Base-by-base conservation (phyloP, 2,888 invertebrate species). In the Adelognathus sp. region DNA sequence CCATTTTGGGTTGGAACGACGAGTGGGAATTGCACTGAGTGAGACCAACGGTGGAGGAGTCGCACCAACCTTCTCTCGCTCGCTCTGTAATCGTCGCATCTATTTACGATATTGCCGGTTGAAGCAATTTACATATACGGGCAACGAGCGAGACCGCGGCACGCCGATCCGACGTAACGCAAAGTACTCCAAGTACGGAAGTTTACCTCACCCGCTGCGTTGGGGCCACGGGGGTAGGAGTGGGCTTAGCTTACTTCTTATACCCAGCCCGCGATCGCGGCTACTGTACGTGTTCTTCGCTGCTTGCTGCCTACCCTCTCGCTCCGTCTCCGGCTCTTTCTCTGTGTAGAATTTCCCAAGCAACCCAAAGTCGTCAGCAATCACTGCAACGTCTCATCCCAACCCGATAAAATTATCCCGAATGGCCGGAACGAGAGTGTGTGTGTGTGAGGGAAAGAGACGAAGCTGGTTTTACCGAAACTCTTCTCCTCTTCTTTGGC, bases 361-460 rank as follows among this genome's bases (percentile, higher is more conserved):
- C 44, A 73, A 41, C 33, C 44, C 44, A 36, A 61, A 33, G 60
- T 78, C 74, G 54, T 78, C 74, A 70, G 77, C 79, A 76, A 80
- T 80, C 77, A 80, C 69, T 76, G 76, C 79, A 73, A 73, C 54
- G 73, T 73, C 70, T 78, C 71, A 60, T 77, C 75, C 60, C 76
- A 63, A 67, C 70, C 60, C 81, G 78, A 86, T 85, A 80, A 85
- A 86, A 86, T 87, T 84, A 86, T 83, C 82, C 63, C 79, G 74
- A 76, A 83, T 82, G 82, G 81, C 77, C 76, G 77, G 81, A 67
- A 81, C 72, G 64, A 58, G 9, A 24, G 24, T 21, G 21, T 21
- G 11, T 24, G 24, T 21, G 14, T 5, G 67, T 78, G 79, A 80
- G 74, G 60, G 46, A 73, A 50, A 46, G 52, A 69, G 54, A 70